These are phyloP conservation scores for Taxidea taxus DNA, from an alignment of 2,113 vertebrate species.

Conservation along the genomic window DNA sequence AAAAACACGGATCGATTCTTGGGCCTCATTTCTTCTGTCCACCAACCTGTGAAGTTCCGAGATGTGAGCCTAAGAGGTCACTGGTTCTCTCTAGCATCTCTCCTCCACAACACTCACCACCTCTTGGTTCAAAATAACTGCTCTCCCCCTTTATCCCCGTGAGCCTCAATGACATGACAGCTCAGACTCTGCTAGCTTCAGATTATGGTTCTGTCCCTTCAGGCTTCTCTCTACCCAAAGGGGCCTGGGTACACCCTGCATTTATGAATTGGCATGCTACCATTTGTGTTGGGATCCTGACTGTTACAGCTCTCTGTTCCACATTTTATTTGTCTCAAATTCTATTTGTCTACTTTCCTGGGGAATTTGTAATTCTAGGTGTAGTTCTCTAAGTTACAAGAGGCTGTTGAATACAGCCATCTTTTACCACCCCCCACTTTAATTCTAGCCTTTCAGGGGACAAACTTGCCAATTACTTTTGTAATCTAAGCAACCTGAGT, in stretches of 20 bases:
- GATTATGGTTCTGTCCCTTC: rapidly evolving
- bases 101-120: neutral
- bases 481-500: neutral
- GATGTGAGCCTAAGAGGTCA: neutral
- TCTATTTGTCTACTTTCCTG: neutral
- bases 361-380: neutral
- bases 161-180: neutral
- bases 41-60: neutral
- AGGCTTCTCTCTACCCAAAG: neutral
- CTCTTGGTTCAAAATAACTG: neutral
- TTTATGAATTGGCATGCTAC: neutral
- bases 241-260: neutral
- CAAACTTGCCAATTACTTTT: neutral
- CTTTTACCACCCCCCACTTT: rapidly evolving
- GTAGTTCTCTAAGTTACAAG: neutral
- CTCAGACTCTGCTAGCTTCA: neutral
- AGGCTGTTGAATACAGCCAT: neutral
- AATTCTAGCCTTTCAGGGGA: neutral
- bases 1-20: neutral
- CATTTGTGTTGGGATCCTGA: neutral
- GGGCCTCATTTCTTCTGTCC: neutral
- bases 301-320: neutral
- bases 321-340: neutral
- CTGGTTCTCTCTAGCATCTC: neutral
- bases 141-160: neutral